Base-by-base conservation (phyloP, 37 sponge, comb jelly and placozoan species). In the Diacarnus erythraeanus region DNA sequence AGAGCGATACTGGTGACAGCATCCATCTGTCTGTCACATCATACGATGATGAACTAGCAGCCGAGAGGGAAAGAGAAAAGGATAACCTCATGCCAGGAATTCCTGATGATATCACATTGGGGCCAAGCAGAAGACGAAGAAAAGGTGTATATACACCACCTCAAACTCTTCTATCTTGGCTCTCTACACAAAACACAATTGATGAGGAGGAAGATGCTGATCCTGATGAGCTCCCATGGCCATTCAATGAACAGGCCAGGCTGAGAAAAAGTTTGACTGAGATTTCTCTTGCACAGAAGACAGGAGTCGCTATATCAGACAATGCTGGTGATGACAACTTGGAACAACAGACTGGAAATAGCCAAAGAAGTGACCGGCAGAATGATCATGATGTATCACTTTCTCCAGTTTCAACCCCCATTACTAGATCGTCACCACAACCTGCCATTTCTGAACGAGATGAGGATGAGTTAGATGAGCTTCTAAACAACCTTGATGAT, bases 11-110 rank as follows among this genome's bases (percentile, higher is more conserved):
- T 15, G 66, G 75, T 0, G 86, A 85, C 31, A 80, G 78, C 38
- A 80, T 92, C 42, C 86, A 92, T 59, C 84, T 92, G 75, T 87
- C 88, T 37, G 78, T 92, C 63, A 87, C 88, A 6, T 92, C 93
- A 0, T 87, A 87, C 71, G 84, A 87, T 42, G 93, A 92, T 54
- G 88, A 81, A 3, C 71, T 83, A 4, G 84, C 75, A 27, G 60
- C 67, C 0, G 84, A 89, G 54, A 64, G 60, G 40, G 89, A 84
- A 39, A 80, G 54, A 33, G 88, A 77, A 36, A 68, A 43, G 25
- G 82, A 81, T 60, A 23, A 59, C 21, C 17, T 23, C 20, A 36
- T 38, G 12, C 69, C 69, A 3, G 23, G 70, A 2, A 38, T 30
- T 15, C 8, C 38, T 26, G 87, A 87, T 2, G 81, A 75, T 41